A percentile compares a stretch with the other conserved stretches of the same genome.
phyloP scores from a whole-genome alignment of 2,113 vertebrate species.

The Trematocara variabile region DNA sequence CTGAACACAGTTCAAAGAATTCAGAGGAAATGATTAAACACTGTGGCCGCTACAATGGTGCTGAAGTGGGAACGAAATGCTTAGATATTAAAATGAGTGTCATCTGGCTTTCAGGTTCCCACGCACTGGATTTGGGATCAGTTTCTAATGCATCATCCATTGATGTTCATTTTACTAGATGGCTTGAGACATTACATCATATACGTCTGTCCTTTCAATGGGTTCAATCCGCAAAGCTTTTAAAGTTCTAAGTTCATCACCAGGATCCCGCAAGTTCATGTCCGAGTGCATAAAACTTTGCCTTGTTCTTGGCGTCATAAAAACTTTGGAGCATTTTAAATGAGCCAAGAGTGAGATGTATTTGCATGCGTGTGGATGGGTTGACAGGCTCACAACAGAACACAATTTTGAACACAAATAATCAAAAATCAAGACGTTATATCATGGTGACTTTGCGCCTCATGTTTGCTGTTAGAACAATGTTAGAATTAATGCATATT shows the following conservation, averaged over 20 bases:
- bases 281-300: conserved; percentile 18
- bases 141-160: conserved; percentile 12
- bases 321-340: not conserved
- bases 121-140: not conserved
- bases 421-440: not conserved
- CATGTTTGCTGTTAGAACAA: not conserved
- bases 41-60: not conserved
- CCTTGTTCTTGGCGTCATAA: not conserved
- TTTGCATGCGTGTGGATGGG: not conserved
- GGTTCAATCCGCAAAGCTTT: conserved; percentile 7
- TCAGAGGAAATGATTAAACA: not conserved
- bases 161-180: conserved; percentile 49
- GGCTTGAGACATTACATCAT: conserved; percentile 43
- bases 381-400: not conserved
- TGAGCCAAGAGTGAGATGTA: not conserved
- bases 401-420: not conserved
- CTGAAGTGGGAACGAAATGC: conserved; percentile 13
- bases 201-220: conserved; percentile 14
- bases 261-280: conserved; percentile 26
- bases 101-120: conserved; percentile 42
- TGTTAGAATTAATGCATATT: not conserved
- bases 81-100: conserved; percentile 5
- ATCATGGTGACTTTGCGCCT: not conserved
- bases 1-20: not conserved
- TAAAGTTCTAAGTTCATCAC: conserved; percentile 48